A percentile compares a stretch with the other conserved stretches of the same genome.
phyloP scores from a whole-genome alignment of 1,140 invertebrate species.

The Lamellibrachia luymesi region DNA sequence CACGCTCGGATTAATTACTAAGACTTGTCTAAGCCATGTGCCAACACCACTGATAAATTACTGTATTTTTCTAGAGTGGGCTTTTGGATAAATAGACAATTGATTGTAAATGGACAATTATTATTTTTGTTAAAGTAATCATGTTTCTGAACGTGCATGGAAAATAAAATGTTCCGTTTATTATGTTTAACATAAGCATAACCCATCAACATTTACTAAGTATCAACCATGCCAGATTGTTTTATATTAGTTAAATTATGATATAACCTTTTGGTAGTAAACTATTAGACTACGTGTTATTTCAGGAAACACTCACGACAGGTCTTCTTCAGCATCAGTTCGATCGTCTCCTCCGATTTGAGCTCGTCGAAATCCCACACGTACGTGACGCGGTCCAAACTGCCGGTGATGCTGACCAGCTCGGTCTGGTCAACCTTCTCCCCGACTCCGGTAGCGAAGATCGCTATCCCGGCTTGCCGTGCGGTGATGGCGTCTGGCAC shows the following conservation, averaged over 20 bases:
- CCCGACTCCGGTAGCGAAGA: conserved; percentile 13
- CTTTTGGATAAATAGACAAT: background rate
- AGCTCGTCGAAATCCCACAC: conserved; percentile 10
- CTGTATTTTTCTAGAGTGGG: background rate
- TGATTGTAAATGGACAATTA: too few relatives aligned
- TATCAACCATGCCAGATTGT: too few relatives aligned
- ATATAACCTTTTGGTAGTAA: too few relatives aligned
- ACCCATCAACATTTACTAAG: too few relatives aligned
- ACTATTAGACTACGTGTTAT: background rate
- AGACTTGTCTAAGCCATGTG: too few relatives aligned
- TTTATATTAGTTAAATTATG: too few relatives aligned
- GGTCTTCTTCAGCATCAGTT: background rate
- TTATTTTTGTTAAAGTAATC: too few relatives aligned
- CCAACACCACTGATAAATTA: background rate
- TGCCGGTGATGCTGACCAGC: background rate
- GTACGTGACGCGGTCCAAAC: background rate
- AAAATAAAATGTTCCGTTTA: too few relatives aligned
- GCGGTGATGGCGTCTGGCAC: background rate
- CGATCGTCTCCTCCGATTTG: background rate
- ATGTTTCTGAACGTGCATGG: too few relatives aligned
- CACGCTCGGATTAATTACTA: too few relatives aligned
- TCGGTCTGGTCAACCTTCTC: background rate
- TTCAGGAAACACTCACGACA: background rate
- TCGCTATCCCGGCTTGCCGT: conserved; percentile 11
- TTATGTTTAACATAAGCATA: too few relatives aligned